Evolutionary conservation across 1,140 invertebrate genomes (phyloP).

Genomic region (Archivesica marissinica): DNA sequence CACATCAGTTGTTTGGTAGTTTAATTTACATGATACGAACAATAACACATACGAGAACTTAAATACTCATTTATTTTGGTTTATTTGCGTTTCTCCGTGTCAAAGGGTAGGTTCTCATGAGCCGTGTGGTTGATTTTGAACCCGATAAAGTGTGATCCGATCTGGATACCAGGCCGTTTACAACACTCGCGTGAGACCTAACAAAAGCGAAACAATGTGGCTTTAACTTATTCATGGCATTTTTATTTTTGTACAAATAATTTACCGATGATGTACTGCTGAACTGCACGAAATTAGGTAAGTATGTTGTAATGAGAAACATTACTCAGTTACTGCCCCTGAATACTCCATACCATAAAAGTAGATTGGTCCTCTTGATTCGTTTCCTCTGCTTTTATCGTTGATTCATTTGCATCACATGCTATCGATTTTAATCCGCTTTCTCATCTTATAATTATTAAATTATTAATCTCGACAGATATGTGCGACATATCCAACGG

Average conservation of each 20-base stretch:
- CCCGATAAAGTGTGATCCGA: slow-evolving; percentile 15
- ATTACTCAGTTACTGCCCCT: background rate
- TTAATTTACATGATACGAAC: slow-evolving; percentile 14
- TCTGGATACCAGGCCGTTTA: background rate
- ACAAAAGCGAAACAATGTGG: background rate
- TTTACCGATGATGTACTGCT: background rate
- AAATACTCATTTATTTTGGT: background rate
- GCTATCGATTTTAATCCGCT: background rate
- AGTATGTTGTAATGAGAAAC: no score
- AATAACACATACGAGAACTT: slow-evolving; percentile 9
- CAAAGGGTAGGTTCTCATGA: background rate
- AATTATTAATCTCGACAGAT: no score
- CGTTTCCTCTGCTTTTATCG: background rate
- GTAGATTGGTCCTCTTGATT: background rate
- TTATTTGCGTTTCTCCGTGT: slow-evolving; percentile 3
- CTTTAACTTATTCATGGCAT: background rate
- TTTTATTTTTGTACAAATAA: slow-evolving; percentile 1
- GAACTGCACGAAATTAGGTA: background rate
- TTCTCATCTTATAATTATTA: no score
- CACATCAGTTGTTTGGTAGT: background rate
- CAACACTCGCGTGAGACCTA: background rate
- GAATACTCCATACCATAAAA: background rate
- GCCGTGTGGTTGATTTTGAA: background rate
- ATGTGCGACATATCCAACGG: no score
- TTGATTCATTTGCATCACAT: background rate